A percentile compares a stretch with the other conserved stretches of the same genome.
Conservation (phyloP, 2,113 vertebrate species). For the Gopherus evgoodei region DNA sequence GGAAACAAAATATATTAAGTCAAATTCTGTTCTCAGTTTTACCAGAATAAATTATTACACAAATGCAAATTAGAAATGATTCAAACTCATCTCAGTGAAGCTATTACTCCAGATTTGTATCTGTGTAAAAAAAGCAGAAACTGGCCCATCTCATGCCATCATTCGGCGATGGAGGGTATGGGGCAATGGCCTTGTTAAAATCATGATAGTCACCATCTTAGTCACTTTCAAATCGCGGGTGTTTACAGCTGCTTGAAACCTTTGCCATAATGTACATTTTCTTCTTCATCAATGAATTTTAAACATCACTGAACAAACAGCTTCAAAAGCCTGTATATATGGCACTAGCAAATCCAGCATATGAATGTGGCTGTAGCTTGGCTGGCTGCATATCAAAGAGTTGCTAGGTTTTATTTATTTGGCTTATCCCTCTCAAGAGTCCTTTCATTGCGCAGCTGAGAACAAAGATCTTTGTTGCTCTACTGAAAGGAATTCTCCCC, state of each 20-base stretch:
- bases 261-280: not conserved
- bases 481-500: not conserved
- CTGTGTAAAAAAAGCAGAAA: not conserved
- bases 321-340: not conserved
- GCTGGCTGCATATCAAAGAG: not conserved
- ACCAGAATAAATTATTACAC: not conserved
- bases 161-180: not conserved
- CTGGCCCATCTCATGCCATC: not conserved
- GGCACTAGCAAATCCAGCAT: not conserved
- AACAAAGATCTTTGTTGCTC: not conserved
- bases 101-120: not conserved
- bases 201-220: not conserved
- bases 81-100: not conserved
- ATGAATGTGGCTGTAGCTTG: too few species aligned
- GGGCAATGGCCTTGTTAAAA: not conserved
- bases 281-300: not conserved
- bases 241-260: not conserved
- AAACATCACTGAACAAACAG: not conserved
- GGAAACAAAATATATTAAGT: not conserved
- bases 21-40: not conserved
- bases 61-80: not conserved
- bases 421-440: not conserved
- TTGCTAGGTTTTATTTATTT: not conserved
- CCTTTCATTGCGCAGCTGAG: not conserved
- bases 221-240: not conserved